Conservation (phyloP, 35 echinoderm and acorn worm genomes). For the Hemicentrotus pulcherrimus region DNA sequence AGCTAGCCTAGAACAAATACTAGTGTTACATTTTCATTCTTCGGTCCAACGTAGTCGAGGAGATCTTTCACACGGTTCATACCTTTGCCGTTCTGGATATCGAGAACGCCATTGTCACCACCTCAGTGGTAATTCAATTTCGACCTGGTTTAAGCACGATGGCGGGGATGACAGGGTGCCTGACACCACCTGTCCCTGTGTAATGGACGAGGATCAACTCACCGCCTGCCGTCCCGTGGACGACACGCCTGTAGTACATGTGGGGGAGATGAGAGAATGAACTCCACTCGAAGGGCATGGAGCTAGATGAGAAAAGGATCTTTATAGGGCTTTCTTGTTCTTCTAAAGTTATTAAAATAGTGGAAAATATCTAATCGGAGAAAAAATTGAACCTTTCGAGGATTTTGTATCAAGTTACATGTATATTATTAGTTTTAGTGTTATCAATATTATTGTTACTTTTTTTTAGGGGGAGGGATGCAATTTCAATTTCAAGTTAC, state of each 20-base stretch:
- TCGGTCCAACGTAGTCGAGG: neutral
- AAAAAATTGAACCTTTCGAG: too few species aligned
- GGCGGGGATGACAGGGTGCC: slow-evolving; percentile 18
- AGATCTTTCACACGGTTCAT: neutral
- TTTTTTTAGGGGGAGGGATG: too few species aligned
- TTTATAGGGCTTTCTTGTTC: too few species aligned
- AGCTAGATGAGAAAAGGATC: neutral
- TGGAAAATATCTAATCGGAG: too few species aligned
- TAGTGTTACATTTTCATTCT: neutral
- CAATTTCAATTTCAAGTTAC: neutral
- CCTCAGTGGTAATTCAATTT: slow-evolving; percentile 22
- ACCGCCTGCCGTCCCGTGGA: slow-evolving; percentile 11
- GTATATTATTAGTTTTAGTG: too few species aligned
- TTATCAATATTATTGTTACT: too few species aligned
- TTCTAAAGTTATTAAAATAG: too few species aligned
- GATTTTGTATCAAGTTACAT: too few species aligned
- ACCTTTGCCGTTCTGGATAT: neutral
- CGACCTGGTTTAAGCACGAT: neutral
- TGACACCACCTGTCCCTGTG: slow-evolving; percentile 27
- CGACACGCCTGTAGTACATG: slow-evolving; percentile 6
- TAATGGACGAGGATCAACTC: slow-evolving; percentile 19
- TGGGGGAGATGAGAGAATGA: neutral
- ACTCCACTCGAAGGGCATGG: neutral
- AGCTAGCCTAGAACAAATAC: neutral
- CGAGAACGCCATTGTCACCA: neutral